These are phyloP conservation scores for Promerops cafer DNA, from an alignment of 2,113 vertebrate genomes.

Conservation along the genomic window DNA sequence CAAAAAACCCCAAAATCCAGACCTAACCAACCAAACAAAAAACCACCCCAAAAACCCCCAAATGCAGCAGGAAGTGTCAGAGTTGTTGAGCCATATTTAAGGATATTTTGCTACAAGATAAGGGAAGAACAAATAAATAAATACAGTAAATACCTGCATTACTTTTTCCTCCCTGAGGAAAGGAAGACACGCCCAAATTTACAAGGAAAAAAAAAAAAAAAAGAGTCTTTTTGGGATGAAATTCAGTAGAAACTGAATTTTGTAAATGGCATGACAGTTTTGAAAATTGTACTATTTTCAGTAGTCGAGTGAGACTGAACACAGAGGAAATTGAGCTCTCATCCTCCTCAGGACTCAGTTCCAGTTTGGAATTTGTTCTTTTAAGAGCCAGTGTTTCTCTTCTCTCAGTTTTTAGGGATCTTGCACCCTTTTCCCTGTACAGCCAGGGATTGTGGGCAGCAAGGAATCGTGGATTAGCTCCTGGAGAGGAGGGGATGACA, in stretches of 20 bases:
- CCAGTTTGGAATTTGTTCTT: background rate
- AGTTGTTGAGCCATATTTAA: background rate
- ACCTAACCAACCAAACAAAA: background rate
- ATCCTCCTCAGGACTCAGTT: background rate
- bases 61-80: background rate
- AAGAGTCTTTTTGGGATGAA: background rate
- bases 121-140: background rate
- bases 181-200: background rate
- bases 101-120: background rate
- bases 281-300: background rate
- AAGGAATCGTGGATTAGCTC: background rate
- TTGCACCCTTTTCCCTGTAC: background rate
- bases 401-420: background rate
- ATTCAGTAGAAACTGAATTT: background rate
- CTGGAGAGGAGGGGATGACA: background rate
- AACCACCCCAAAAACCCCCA: background rate
- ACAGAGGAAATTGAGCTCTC: background rate
- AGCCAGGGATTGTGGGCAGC: background rate
- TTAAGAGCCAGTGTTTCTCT: background rate
- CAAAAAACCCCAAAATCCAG: background rate
- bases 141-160: background rate
- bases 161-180: background rate
- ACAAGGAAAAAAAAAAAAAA: background rate
- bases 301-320: background rate
- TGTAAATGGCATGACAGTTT: background rate